These are phyloP conservation scores for Andrena haemorrhoa DNA, from an alignment of 2,888 invertebrate species.

Conservation along the genomic window DNA sequence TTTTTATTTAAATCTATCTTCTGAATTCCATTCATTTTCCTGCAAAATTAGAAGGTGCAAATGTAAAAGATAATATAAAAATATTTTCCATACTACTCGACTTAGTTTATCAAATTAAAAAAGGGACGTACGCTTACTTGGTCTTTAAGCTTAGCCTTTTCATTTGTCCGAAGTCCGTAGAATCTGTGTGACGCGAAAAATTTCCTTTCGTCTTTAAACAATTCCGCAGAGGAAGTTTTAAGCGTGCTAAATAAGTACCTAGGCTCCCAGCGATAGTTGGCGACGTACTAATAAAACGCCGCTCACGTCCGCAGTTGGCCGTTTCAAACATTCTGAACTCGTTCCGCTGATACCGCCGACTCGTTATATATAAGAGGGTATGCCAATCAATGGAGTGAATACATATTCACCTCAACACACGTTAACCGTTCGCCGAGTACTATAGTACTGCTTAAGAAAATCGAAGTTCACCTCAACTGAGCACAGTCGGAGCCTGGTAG, in stretches of 20 bases:
- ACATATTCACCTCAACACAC: constrained; percentile 45
- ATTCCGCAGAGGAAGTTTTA: constrained; percentile 65
- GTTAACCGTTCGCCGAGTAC: constrained; percentile 19
- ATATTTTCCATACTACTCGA: background rate
- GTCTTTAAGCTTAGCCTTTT: constrained; percentile 77
- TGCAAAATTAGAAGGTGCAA: constrained; percentile 30
- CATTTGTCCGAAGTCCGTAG: constrained; percentile 65
- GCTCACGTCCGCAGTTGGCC: constrained; percentile 70
- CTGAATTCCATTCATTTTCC: constrained; percentile 60
- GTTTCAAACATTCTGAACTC: constrained; percentile 75
- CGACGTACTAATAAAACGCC: constrained; percentile 65
- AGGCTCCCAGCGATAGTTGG: constrained; percentile 55
- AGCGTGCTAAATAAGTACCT: constrained; percentile 59
- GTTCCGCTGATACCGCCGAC: constrained; percentile 28
- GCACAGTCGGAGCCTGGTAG: constrained; percentile 77
- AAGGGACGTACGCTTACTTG: constrained; percentile 69
- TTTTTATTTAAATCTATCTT: constrained; percentile 86
- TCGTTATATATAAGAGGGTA: constrained; percentile 31
- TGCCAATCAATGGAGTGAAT: constrained; percentile 61
- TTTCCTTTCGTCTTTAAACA: constrained; percentile 66
- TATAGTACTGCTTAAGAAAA: constrained; percentile 66
- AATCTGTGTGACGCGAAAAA: constrained; percentile 63
- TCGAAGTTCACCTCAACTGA: constrained; percentile 72
- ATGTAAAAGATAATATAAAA: background rate
- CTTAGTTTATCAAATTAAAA: background rate